A percentile compares a stretch with the other conserved stretches of the same genome.
Evolutionary conservation across 2,113 vertebrate species (phyloP).

Genomic region (Chrysemys picta): DNA sequence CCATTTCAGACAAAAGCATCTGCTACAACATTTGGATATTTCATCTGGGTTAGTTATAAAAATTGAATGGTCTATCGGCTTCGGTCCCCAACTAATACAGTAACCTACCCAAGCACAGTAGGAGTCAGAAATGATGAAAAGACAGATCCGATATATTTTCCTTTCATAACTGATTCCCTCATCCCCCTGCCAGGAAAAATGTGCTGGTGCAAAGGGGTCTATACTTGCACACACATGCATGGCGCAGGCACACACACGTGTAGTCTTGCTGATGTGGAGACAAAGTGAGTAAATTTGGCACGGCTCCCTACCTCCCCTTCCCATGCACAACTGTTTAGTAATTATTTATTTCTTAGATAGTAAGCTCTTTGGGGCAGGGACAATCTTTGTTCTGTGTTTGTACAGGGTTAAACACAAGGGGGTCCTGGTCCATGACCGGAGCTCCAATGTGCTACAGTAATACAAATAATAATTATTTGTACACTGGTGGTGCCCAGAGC

Average conservation of each 20-base stretch:
- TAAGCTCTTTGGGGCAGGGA: neutral
- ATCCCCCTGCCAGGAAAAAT: neutral
- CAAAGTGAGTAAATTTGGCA: neutral
- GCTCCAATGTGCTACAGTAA: neutral
- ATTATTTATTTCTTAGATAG: neutral
- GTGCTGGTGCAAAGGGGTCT: neutral
- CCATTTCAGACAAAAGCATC: neutral
- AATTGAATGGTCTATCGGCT: neutral
- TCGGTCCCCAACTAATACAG: neutral
- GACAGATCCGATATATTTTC: rapidly evolving
- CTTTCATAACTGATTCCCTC: neutral
- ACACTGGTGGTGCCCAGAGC: neutral
- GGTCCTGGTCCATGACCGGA: neutral
- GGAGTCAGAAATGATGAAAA: neutral
- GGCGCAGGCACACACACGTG: neutral
- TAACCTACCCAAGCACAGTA: neutral
- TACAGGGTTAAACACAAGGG: rapidly evolving
- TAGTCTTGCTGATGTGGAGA: neutral
- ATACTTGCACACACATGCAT: neutral
- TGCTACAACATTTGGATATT: neutral
- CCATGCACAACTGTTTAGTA: neutral
- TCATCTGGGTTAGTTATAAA: constrained; percentile 3
- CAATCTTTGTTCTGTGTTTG: neutral
- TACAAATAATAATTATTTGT: neutral
- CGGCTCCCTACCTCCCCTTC: neutral